Conservation (phyloP, 2,113 vertebrate genomes). For the Mesitornis unicolor region DNA sequence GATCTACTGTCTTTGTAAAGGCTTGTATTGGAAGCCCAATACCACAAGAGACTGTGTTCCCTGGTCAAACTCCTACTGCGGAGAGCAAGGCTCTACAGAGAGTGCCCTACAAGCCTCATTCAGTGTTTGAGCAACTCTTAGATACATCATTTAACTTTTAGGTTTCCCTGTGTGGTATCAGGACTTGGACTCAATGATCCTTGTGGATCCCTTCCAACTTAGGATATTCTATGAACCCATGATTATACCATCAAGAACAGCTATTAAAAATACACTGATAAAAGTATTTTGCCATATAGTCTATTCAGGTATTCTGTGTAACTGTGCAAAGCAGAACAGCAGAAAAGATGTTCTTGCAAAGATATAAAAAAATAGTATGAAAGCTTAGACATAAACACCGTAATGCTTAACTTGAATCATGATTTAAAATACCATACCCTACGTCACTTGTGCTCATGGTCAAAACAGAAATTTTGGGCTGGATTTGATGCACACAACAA, state of each 20-base stretch:
- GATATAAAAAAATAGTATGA: not conserved
- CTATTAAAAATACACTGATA: not conserved
- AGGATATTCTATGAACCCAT: not conserved
- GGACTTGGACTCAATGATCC: not conserved
- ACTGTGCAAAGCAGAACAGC: not conserved
- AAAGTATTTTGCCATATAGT: not conserved
- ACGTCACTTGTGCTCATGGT: not conserved
- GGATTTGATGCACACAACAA: slow-evolving; percentile 13
- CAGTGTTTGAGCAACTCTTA: not conserved
- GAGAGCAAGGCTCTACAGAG: not conserved
- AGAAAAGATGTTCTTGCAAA: not conserved
- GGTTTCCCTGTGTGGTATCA: not conserved
- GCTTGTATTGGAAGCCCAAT: not conserved
- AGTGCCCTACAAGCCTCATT: not conserved
- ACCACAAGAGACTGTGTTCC: not conserved
- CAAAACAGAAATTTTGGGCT: not conserved
- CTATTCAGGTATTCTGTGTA: not conserved
- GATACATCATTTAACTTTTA: not conserved
- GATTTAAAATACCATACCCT: not conserved
- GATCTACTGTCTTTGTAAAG: not conserved
- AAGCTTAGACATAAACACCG: not conserved
- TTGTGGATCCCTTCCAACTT: not conserved
- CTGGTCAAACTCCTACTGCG: not conserved
- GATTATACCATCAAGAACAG: not conserved
- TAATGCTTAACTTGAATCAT: not conserved